phyloP scores from a whole-genome alignment of 2,797 vertebrate species.

The Cynopterus sphinx region DNA sequence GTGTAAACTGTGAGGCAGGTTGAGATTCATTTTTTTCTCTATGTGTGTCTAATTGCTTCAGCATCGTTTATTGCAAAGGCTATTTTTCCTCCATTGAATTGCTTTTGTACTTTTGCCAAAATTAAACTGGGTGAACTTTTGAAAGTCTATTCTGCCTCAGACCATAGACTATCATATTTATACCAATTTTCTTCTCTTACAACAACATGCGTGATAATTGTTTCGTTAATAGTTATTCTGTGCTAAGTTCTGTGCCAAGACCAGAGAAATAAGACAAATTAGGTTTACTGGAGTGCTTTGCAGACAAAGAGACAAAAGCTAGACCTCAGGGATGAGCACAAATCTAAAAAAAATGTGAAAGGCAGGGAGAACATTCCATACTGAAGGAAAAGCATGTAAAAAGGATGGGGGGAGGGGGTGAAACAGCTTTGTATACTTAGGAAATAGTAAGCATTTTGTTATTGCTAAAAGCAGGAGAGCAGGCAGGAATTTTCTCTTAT shows the following conservation, averaged over 20 bases:
- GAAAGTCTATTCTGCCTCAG: background rate
- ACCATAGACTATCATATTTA: background rate
- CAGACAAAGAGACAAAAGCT: background rate
- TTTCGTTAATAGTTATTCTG: background rate
- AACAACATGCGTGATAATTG: background rate
- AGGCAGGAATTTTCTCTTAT: background rate
- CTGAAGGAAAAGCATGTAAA: background rate
- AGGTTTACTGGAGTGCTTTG: background rate
- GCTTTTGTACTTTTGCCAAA: background rate
- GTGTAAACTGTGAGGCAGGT: background rate
- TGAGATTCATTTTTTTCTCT: no score
- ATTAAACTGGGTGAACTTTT: background rate
- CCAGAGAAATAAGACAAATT: background rate
- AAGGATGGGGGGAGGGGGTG: no score
- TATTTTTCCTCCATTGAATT: background rate
- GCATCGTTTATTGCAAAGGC: background rate
- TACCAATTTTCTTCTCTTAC: background rate
- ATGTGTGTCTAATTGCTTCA: background rate
- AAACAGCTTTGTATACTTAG: background rate
- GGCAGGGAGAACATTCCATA: background rate
- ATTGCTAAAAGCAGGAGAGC: background rate
- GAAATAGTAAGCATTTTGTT: background rate
- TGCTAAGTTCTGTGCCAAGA: background rate
- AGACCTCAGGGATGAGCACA: background rate
- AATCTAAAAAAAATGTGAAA: background rate